phyloP scores from a whole-genome alignment of 2,113 vertebrate genomes.

The Austrofundulus limnaeus region DNA sequence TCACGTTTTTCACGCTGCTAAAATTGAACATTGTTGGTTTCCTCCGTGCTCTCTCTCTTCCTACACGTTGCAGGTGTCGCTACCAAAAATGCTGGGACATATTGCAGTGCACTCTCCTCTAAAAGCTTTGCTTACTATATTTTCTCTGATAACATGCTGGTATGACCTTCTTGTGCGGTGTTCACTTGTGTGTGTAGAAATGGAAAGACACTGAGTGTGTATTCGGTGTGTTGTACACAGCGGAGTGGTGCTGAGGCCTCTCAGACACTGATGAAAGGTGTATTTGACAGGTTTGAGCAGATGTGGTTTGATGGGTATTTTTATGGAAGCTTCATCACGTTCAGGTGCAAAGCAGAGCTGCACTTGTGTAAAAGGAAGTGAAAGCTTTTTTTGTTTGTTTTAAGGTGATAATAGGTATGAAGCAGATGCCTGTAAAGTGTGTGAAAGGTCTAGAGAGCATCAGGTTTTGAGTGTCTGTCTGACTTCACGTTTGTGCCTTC shows the following conservation, averaged over 20 bases:
- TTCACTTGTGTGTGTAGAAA: not conserved
- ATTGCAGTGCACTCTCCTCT: slow-evolving; percentile 16
- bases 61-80: slow-evolving; percentile 25
- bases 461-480: slow-evolving; percentile 3
- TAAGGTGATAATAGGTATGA: slow-evolving; percentile 15
- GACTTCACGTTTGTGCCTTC: not conserved
- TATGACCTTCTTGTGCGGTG: slow-evolving; percentile 1
- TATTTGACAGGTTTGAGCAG: slow-evolving; percentile 24
- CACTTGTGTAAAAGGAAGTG: not conserved
- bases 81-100: slow-evolving; percentile 38
- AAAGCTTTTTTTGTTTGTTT: not conserved
- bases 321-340: not conserved
- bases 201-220: not conserved
- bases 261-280: not conserved
- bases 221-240: slow-evolving; percentile 1
- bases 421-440: slow-evolving; percentile 1
- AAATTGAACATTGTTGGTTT: slow-evolving; percentile 21
- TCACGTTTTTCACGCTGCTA: not conserved
- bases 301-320: not conserved
- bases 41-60: not conserved
- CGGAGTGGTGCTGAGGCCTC: slow-evolving; percentile 1
- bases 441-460: slow-evolving; percentile 22
- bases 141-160: slow-evolving; percentile 37
- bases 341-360: not conserved
- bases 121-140: slow-evolving; percentile 29